Conservation (phyloP, 2,797 vertebrate species). For the Graptemys geographica region DNA sequence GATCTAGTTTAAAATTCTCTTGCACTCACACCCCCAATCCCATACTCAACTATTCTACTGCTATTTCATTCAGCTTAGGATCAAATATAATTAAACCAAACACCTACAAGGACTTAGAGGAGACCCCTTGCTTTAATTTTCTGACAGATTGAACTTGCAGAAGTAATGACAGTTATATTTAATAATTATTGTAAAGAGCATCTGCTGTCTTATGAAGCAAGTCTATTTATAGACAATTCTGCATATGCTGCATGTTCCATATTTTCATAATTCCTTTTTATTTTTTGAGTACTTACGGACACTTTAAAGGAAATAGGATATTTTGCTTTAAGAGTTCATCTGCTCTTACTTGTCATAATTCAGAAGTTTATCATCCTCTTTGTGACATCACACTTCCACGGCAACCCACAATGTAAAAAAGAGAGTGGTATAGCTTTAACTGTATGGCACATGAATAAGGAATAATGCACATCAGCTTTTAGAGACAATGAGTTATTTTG, state of each 20-base stretch:
- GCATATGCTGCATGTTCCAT: background rate
- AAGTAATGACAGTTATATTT: background rate
- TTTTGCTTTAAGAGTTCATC: conserved; percentile 52
- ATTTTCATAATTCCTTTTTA: conserved; percentile 30
- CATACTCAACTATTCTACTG: background rate
- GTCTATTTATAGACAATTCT: conserved; percentile 22
- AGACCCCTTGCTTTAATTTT: background rate
- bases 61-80: background rate
- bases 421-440: conserved; percentile 29
- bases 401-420: conserved; percentile 53
- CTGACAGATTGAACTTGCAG: background rate
- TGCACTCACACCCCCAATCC: background rate
- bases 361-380: conserved; percentile 50
- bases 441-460: background rate
- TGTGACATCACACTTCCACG: conserved; percentile 6
- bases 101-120: background rate
- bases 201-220: background rate
- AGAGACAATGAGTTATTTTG: conserved; percentile 6
- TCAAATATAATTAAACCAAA: background rate
- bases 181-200: conserved; percentile 13
- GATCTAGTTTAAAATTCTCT: background rate
- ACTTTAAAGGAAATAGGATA: conserved; percentile 34
- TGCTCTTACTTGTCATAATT: conserved; percentile 28
- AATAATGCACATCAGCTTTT: conserved; percentile 49
- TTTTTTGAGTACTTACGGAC: background rate